These are phyloP conservation scores for Tadarida brasiliensis DNA, from an alignment of 2,797 vertebrate species.

Conservation along the genomic window DNA sequence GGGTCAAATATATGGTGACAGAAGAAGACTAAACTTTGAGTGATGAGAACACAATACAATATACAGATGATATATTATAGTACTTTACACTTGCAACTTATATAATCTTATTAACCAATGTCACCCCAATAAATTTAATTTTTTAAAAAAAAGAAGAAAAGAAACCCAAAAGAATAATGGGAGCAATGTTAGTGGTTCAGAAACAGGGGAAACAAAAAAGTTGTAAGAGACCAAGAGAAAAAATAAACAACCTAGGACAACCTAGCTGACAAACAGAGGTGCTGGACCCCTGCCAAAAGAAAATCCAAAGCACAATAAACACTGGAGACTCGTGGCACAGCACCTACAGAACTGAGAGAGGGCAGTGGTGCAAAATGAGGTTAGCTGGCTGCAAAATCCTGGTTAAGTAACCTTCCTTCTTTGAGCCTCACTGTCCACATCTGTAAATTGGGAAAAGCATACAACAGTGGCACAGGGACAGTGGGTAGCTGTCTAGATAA, in stretches of 20 bases:
- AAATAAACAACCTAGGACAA: neutral
- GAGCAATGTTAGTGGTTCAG: neutral
- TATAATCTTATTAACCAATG: neutral
- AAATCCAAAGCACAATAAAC: neutral
- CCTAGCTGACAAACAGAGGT: neutral
- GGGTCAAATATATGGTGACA: neutral
- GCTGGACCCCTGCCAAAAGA: neutral
- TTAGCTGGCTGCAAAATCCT: neutral
- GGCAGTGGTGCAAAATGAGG: neutral
- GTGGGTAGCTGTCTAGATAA: neutral
- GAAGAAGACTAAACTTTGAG: neutral
- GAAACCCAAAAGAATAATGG: neutral
- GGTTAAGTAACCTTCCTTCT: neutral
- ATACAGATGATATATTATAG: neutral
- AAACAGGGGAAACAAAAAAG: neutral
- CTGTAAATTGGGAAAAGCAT: neutral
- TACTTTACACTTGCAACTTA: neutral
- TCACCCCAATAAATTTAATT: neutral
- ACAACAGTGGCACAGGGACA: neutral
- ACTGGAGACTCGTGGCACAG: neutral
- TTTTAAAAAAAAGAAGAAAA: neutral
- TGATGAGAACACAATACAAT: neutral
- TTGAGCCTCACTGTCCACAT: neutral
- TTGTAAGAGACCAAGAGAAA: neutral
- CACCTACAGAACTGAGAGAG: neutral